These are phyloP conservation scores for Meta bourneti DNA, from an alignment of 2,888 invertebrate species.

Conservation along the genomic window DNA sequence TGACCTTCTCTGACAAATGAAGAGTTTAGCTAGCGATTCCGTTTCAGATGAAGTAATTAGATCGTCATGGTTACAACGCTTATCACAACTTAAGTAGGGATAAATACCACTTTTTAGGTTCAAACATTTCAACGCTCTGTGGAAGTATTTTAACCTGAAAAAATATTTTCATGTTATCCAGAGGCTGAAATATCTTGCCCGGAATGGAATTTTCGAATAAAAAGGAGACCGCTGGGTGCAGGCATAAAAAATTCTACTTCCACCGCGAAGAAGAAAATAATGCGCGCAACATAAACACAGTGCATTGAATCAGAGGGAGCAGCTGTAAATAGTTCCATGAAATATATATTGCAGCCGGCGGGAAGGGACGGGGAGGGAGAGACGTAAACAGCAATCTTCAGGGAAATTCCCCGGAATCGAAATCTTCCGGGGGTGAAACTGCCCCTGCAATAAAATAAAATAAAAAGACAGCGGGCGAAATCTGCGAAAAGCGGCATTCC, in stretches of 20 bases:
- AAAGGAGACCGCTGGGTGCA: too few relatives aligned
- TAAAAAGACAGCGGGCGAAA: constrained; percentile 16
- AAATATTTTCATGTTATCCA: too few relatives aligned
- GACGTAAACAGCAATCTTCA: constrained; percentile 45
- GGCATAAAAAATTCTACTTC: neutral
- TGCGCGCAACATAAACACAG: constrained; percentile 3
- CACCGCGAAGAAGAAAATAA: neutral
- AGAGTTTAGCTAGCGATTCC: too few relatives aligned
- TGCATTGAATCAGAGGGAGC: constrained; percentile 14
- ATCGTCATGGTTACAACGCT: too few relatives aligned
- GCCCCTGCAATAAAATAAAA: constrained; percentile 41
- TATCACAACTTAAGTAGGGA: too few relatives aligned
- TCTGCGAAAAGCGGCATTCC: constrained; percentile 47
- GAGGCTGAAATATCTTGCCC: too few relatives aligned
- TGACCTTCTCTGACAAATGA: too few relatives aligned
- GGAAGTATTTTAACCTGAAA: too few relatives aligned
- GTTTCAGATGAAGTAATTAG: too few relatives aligned
- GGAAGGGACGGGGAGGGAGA: neutral
- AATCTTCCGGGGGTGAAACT: constrained; percentile 15
- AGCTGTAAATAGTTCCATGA: constrained; percentile 4
- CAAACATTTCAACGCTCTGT: too few relatives aligned
- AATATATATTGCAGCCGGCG: constrained; percentile 3
- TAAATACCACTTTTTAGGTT: too few relatives aligned
- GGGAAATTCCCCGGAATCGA: constrained; percentile 46
- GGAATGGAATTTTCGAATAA: too few relatives aligned